Conservation (phyloP, 2,888 invertebrate genomes). For the Ptychoptera contaminata region DNA sequence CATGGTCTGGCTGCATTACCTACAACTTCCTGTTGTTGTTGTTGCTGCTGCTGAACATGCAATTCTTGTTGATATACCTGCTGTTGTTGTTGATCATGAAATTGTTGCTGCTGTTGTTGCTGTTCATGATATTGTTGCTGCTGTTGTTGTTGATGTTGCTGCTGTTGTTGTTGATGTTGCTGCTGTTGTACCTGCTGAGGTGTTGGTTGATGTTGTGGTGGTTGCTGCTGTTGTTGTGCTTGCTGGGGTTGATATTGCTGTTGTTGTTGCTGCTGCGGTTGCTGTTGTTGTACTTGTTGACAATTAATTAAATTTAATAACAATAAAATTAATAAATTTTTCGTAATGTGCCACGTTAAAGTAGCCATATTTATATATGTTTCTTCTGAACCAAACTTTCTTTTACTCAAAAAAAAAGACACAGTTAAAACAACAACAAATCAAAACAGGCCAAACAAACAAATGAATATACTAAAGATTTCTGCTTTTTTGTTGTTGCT, state of each 20-base stretch:
- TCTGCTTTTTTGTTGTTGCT: too few species aligned
- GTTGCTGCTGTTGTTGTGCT: constrained; percentile 21
- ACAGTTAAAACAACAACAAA: too few species aligned
- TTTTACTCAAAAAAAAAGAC: too few species aligned
- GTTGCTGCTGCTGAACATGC: constrained; percentile 14
- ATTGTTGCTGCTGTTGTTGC: constrained; percentile 16
- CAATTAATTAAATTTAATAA: too few species aligned
- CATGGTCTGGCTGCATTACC: constrained; percentile 37
- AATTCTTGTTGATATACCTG: constrained; percentile 20
- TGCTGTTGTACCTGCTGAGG: constrained; percentile 19
- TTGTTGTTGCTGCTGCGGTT: constrained; percentile 11
- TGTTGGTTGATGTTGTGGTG: constrained; percentile 19
- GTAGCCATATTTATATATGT: constrained; percentile 2
- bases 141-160: constrained; percentile 17
- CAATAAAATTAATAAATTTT: too few species aligned
- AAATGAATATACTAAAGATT: too few species aligned
- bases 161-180: constrained; percentile 20
- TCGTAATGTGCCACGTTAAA: constrained; percentile 2
- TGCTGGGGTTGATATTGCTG: constrained; percentile 18
- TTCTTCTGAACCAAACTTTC: too few species aligned
- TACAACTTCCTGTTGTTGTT: constrained; percentile 1
- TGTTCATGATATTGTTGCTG: constrained; percentile 10
- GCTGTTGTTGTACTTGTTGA: too few species aligned
- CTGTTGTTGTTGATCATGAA: constrained; percentile 21
- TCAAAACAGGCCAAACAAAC: too few species aligned